Evolutionary conservation across 2,888 invertebrate genomes (phyloP).

Genomic region (Mesochorus sp.): DNA sequence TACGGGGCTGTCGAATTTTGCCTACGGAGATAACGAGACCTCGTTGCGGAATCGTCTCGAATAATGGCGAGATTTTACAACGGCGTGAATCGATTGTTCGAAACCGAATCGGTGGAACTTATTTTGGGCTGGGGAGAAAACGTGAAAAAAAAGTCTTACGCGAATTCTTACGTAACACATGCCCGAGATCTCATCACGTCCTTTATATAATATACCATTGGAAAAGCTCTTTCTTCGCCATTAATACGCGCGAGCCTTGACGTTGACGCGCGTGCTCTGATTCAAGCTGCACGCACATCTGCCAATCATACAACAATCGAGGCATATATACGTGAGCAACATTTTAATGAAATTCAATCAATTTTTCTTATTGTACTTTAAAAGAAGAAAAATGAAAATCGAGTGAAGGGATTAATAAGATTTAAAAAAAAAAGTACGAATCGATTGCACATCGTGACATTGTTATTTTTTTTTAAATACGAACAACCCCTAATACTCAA

Average conservation of each 20-base stretch:
- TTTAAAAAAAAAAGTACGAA: too few relatives aligned
- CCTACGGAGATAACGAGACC: too few relatives aligned
- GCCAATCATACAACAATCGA: conserved; percentile 15
- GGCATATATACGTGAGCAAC: too few relatives aligned
- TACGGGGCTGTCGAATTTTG: too few relatives aligned
- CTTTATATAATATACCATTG: not conserved
- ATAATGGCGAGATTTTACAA: not conserved
- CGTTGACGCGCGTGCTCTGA: conserved; percentile 23
- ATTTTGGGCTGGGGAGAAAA: conserved; percentile 59
- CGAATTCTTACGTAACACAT: conserved; percentile 7
- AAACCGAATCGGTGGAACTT: conserved; percentile 71
- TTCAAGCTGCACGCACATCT: conserved; percentile 19
- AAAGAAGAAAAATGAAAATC: not conserved
- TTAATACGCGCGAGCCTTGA: not conserved
- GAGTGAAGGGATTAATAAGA: too few relatives aligned
- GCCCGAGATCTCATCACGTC: not conserved
- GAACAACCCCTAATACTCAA: too few relatives aligned
- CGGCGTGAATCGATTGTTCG: conserved; percentile 67
- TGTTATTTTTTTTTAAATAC: too few relatives aligned
- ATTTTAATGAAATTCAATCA: too few relatives aligned
- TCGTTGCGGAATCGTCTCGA: too few relatives aligned
- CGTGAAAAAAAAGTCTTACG: conserved; percentile 12
- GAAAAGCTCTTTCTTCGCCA: conserved; percentile 1
- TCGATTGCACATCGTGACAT: too few relatives aligned
- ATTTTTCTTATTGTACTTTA: too few relatives aligned